Base-by-base conservation (phyloP, 2,113 vertebrate genomes). In the Orthonyx spaldingii region DNA sequence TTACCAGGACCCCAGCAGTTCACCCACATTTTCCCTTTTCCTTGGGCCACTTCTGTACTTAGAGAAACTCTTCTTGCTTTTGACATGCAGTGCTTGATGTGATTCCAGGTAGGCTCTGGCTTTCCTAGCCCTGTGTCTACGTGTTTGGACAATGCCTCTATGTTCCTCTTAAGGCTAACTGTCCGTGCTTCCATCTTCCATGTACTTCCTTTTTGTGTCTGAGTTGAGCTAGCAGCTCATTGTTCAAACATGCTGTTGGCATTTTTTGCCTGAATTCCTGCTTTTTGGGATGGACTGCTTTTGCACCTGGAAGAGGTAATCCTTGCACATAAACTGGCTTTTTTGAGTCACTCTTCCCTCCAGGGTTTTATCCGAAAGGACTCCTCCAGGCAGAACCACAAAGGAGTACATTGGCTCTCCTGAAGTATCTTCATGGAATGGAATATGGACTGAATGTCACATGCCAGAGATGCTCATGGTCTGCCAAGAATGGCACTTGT, bases 111-210 rank as follows among this genome's bases (percentile, higher is more conserved):
- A 7, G 33, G 28, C 46, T 84, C 26, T 79, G 78, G 26, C 55
- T 74, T 91, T 91, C 32, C 32, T 39, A 60, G 30, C 46, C 33
- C 10, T 11, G 5, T 53, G 35, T 89, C 16, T 60, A 8, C 22
- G 0, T 46, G 63, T 52, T 66, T 21, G 37, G 52, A 47, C 52
- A 33, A 4, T 46, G 47, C 12, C 26, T 77, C 33, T 46, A 0
- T 55, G 63, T 81, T 89, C 52, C 35, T 80, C 57, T 71, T 35
- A 50, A 50, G 66, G 42, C 26, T 80, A 16, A 50, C 50, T 80
- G 21, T 71, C 66, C 5, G 0, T 71, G 49, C 16, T 49, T 80
- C 42, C 0, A 0, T 21, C 26, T 8, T 80, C 42, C 3, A 0
- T 32, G 2, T 57, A 10, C 35, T 72, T 72, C 66, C 66, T 64